A percentile compares a stretch with the other conserved stretches of the same genome.
Evolutionary conservation across 2,797 vertebrate genomes (phyloP).

Genomic region (Helarctos malayanus): DNA sequence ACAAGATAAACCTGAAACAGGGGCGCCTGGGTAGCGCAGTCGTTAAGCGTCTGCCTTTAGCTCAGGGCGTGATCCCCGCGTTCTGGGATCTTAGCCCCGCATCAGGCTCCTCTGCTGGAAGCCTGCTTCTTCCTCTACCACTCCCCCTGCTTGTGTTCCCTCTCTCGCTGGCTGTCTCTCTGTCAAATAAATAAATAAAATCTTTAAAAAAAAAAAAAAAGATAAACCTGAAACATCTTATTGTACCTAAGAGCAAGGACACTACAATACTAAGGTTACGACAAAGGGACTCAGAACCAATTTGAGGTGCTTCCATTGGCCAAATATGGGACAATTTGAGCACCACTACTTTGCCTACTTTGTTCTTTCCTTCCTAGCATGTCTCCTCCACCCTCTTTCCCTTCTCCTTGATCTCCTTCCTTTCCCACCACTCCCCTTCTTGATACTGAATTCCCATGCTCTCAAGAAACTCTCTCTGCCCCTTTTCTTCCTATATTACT

Average conservation of each 20-base stretch:
- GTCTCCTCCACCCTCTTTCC: neutral
- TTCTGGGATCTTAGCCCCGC: too few relatives aligned
- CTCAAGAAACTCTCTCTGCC: neutral
- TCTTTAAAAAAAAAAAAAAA: neutral
- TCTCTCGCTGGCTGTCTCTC: too few relatives aligned
- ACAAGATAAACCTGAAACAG: neutral
- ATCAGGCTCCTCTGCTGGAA: too few relatives aligned
- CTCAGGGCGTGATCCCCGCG: too few relatives aligned
- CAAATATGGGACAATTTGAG: neutral
- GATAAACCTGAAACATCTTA: neutral
- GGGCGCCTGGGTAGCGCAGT: too few relatives aligned
- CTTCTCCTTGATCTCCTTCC: neutral
- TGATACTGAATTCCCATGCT: neutral
- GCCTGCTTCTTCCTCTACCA: too few relatives aligned
- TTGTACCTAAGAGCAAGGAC: neutral
- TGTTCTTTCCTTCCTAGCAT: neutral
- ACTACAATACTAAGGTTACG: too few relatives aligned
- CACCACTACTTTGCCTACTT: neutral
- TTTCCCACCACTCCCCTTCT: neutral
- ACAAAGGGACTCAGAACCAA: neutral
- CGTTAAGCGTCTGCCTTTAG: too few relatives aligned
- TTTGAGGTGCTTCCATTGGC: neutral
- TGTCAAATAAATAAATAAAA: too few relatives aligned
- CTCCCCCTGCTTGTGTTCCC: too few relatives aligned
- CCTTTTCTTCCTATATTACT: neutral